Evolutionary conservation across 2,113 vertebrate genomes (phyloP).

Genomic region (Mesembrinibis cayennensis): DNA sequence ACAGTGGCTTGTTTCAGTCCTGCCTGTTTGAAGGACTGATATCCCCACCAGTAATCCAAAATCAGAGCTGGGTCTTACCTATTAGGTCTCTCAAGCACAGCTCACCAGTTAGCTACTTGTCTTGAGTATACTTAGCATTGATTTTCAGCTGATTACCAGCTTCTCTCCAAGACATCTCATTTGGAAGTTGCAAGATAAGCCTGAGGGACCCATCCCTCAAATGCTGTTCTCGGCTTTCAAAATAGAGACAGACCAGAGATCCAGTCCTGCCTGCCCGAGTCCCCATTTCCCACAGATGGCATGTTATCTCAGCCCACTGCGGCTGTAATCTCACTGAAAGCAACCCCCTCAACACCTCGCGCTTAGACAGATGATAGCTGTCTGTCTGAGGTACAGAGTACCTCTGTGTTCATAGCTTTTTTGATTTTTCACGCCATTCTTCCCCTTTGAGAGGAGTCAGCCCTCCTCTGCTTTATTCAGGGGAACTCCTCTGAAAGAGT

Average conservation of each 20-base stretch:
- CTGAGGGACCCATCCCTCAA: not conserved
- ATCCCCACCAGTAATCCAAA: not conserved
- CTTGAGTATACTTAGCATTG: not conserved
- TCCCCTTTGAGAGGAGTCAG: not conserved
- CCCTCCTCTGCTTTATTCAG: not conserved
- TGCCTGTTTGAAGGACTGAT: not conserved
- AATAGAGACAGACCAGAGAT: not conserved
- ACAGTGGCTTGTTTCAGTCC: not conserved
- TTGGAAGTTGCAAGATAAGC: not conserved
- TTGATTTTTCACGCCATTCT: slow-evolving; percentile 27
- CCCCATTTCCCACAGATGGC: not conserved
- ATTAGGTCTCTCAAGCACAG: not conserved
- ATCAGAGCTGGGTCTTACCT: not conserved
- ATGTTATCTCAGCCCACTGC: not conserved
- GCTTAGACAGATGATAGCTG: not conserved
- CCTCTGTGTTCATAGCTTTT: not conserved
- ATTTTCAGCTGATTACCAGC: not conserved
- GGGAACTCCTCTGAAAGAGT: not conserved
- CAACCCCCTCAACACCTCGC: not conserved
- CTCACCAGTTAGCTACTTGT: not conserved
- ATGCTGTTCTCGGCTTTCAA: not conserved
- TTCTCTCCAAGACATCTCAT: not conserved
- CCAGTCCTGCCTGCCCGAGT: not conserved
- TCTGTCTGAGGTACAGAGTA: not conserved
- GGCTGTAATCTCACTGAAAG: not conserved